Percentiles rank a stretch among this genome's conserved stretches.
Conservation (phyloP, 1,140 invertebrate genomes). For the Thaumetopoea pityocampa region DNA sequence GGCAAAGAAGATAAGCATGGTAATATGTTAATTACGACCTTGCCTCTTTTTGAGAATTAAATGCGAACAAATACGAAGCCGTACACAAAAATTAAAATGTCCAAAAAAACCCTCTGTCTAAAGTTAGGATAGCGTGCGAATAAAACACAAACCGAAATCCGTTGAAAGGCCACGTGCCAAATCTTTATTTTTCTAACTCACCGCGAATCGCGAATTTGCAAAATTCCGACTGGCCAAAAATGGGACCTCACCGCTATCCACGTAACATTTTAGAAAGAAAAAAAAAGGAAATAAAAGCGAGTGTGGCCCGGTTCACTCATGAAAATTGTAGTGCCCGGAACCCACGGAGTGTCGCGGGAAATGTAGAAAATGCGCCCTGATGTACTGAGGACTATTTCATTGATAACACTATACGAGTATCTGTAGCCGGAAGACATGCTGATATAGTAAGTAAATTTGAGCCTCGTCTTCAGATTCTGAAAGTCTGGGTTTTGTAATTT, state of each 20-base stretch:
- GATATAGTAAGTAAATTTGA: too few relatives aligned
- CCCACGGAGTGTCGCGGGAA: slow-evolving; percentile 24
- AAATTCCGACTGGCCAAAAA: slow-evolving; percentile 52
- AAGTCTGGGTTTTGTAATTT: too few relatives aligned
- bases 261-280: slow-evolving; percentile 37
- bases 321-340: slow-evolving; percentile 50
- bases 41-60: too few relatives aligned
- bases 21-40: too few relatives aligned
- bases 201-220: slow-evolving; percentile 33
- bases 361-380: slow-evolving; percentile 27
- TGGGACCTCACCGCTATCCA: slow-evolving; percentile 46
- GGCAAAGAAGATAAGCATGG: too few relatives aligned
- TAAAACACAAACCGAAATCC: slow-evolving; percentile 9
- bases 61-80: too few relatives aligned
- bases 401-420: slow-evolving; percentile 6
- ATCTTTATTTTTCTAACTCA: slow-evolving; percentile 42
- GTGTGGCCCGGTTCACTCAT: slow-evolving; percentile 43
- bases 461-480: too few relatives aligned
- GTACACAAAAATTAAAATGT: too few relatives aligned
- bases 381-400: slow-evolving; percentile 8
- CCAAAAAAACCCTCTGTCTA: slow-evolving; percentile 11
- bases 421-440: too few relatives aligned
- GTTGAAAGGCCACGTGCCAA: slow-evolving; percentile 37
- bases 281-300: slow-evolving; percentile 30
- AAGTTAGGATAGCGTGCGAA: slow-evolving; percentile 10